A percentile compares a stretch with the other conserved stretches of the same genome.
Conservation (phyloP, 2,797 vertebrate genomes). For the Hydrocynus forskahlii region DNA sequence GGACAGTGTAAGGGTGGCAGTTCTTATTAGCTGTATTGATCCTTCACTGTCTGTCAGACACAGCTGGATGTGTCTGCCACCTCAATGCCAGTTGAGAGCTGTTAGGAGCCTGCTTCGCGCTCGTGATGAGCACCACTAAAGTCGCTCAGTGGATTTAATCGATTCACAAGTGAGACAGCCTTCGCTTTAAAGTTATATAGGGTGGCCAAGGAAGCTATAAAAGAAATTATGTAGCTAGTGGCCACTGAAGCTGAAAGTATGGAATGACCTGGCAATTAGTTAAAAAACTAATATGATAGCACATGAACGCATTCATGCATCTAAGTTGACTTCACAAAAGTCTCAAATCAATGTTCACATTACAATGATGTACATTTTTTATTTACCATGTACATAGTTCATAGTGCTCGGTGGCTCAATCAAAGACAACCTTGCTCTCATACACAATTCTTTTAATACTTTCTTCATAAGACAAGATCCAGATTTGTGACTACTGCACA, state of each 20-base stretch:
- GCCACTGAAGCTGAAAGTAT: background rate
- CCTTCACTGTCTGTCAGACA: slow-evolving; percentile 42
- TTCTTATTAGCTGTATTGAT: slow-evolving; percentile 49
- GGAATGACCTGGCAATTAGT: background rate
- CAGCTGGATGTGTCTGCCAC: slow-evolving; percentile 36
- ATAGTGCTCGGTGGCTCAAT: too few species aligned
- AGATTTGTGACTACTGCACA: too few species aligned
- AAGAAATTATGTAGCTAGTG: too few species aligned
- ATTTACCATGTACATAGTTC: too few species aligned
- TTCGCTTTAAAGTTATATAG: background rate
- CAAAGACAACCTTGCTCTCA: too few species aligned
- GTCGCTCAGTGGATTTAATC: background rate
- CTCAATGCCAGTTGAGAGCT: slow-evolving; percentile 25
- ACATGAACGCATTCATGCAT: background rate
- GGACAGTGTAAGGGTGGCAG: slow-evolving; percentile 33
- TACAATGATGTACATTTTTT: too few species aligned
- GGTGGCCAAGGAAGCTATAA: background rate
- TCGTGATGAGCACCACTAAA: background rate
- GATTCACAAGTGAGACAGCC: background rate
- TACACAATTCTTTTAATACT: too few species aligned
- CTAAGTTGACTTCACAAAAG: background rate
- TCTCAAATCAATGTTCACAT: background rate
- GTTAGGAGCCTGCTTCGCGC: slow-evolving; percentile 31
- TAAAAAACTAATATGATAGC: background rate
- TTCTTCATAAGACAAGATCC: too few species aligned